Base-by-base conservation (phyloP, 2,888 invertebrate genomes). In the Dilophus febrilis region DNA sequence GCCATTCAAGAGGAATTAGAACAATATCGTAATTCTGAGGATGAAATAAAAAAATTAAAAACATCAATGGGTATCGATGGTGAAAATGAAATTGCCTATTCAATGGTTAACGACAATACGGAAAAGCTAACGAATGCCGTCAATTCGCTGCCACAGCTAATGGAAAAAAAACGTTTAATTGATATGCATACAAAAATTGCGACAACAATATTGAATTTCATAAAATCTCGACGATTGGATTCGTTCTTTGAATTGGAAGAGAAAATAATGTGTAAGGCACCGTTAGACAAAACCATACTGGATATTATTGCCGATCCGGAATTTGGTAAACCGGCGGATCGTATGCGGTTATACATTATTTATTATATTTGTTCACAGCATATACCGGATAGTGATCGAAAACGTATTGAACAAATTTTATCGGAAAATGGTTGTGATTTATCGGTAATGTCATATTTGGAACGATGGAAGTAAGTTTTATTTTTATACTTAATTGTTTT, bases 141-240 rank as follows among this genome's bases (percentile, higher is more conserved):
- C 8, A 86, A 88, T 59, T 94, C 92, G 0, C 66, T 99, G 51
- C 98, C 98, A 0, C 94, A 95, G 56, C 68, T 99, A 19, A 72
- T 98, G 62, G 97, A 97, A 61, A 92, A 88, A 68, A 98, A 99
- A 60, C 71, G 94, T 30, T 71, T 97, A 12, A 92, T 99, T 50
- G 98, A 98, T 56, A 90, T 95, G 86, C 98, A 99, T 58, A 98
- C 94, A 18, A 95, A 92, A 48, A 83, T 98, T 46, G 98, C 98
- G 3, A 98, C 97, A 68, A 79, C 78, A 11, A 81, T 88, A 48
- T 63, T 88, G 42, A 85, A 86, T 61, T 72, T 69, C 38, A 88
- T 90, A 35, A 90, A 94, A 67, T 75, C 78, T 1, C 70, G 95
- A 39, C 79, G 95, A 48, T 64, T 99, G 38, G 98, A 98, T 58